These are phyloP conservation scores for Macroglossus sobrinus DNA, from an alignment of 2,113 vertebrate species.

Conservation along the genomic window DNA sequence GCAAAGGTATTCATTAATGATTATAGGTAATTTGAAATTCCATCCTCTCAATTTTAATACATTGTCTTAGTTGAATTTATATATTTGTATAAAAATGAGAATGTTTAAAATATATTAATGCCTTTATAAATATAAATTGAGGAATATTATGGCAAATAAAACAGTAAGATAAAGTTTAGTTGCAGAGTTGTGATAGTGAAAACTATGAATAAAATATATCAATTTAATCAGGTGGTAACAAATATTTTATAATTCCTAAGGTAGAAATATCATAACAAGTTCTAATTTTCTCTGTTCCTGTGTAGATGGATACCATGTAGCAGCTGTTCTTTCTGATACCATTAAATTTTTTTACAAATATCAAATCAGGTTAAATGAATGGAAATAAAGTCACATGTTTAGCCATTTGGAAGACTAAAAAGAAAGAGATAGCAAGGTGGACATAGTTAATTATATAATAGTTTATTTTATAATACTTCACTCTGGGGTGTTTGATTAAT, in stretches of 20 bases:
- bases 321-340: not conserved
- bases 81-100: not conserved
- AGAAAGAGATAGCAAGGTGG: not conserved
- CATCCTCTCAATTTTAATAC: not conserved
- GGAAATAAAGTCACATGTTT: not conserved
- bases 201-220: not conserved
- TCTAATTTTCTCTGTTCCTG: not conserved
- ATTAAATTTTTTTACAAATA: not conserved
- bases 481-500: not conserved
- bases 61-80: not conserved
- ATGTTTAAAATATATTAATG: not conserved
- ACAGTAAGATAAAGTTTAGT: not conserved
- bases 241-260: not conserved
- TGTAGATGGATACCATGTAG: not conserved
- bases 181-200: not conserved
- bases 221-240: not conserved
- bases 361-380: not conserved
- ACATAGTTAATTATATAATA: not conserved
- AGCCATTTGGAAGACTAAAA: not conserved
- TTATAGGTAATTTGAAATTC: not conserved
- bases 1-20: not conserved
- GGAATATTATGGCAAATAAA: not conserved
- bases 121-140: not conserved
- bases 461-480: not conserved
- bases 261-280: not conserved